Conservation (phyloP, 2,888 invertebrate species). For the Hirtodrosophila alboralis region DNA sequence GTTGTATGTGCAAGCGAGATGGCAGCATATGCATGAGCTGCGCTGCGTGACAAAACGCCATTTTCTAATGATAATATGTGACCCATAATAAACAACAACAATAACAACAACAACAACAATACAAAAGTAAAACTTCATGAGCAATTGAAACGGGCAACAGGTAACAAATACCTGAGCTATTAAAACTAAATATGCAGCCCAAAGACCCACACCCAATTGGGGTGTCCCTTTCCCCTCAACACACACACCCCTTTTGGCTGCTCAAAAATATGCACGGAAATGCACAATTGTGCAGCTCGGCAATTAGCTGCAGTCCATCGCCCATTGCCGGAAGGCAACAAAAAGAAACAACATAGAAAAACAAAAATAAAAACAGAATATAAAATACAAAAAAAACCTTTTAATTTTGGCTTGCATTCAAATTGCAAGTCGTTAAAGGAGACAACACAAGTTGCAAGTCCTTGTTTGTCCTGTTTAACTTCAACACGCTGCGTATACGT, state of each 20-base stretch:
- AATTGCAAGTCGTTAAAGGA: constrained; percentile 41
- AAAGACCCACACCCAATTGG: constrained; percentile 13
- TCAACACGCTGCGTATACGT: constrained; percentile 71
- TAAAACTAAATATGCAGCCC: constrained; percentile 77
- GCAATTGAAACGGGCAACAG: constrained; percentile 76
- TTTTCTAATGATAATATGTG: constrained; percentile 82
- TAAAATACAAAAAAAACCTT: constrained; percentile 15
- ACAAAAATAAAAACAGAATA: constrained; percentile 20
- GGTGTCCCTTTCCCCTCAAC: not conserved
- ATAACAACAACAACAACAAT: constrained; percentile 32
- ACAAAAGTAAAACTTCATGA: constrained; percentile 53
- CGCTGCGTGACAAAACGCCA: constrained; percentile 82
- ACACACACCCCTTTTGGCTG: constrained; percentile 16
- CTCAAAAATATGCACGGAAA: constrained; percentile 82
- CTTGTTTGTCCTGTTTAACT: constrained; percentile 22
- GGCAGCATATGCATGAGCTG: constrained; percentile 50
- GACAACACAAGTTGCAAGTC: constrained; percentile 47
- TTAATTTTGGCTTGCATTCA: constrained; percentile 76
- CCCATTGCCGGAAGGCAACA: constrained; percentile 56
- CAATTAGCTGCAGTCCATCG: constrained; percentile 80
- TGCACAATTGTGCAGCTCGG: constrained; percentile 83
- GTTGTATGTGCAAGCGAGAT: constrained; percentile 39
- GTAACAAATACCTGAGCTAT: constrained; percentile 79
- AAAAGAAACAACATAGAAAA: constrained; percentile 26
- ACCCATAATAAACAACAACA: constrained; percentile 70